phyloP scores from a whole-genome alignment of 2,888 invertebrate genomes.

The Tipula confusa region DNA sequence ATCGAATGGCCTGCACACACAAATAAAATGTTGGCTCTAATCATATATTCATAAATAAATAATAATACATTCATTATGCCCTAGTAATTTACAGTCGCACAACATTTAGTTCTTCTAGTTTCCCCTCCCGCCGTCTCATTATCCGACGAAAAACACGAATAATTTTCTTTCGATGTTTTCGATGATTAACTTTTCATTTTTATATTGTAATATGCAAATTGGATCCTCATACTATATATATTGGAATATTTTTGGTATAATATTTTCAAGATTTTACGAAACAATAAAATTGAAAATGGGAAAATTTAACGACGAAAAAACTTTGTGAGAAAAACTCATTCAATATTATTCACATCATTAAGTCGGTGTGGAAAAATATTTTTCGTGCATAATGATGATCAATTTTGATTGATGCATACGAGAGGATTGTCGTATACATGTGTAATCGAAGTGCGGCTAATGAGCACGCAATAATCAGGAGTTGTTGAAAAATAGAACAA shows the following conservation, averaged over 20 bases:
- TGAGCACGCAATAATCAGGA: too few species aligned
- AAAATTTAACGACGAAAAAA: background rate
- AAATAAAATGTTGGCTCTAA: too few species aligned
- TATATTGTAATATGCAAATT: background rate
- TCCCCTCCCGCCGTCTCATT: background rate
- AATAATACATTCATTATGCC: too few species aligned
- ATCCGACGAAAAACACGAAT: background rate
- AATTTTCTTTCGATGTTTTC: background rate
- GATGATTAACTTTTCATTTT: background rate
- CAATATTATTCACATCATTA: slow-evolving; percentile 29
- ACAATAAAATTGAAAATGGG: background rate
- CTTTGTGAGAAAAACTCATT: background rate
- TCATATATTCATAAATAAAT: too few species aligned
- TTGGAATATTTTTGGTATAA: too few species aligned
- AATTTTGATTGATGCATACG: background rate
- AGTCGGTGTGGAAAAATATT: background rate
- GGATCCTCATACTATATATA: background rate
- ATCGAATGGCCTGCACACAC: background rate
- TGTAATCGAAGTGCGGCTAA: too few species aligned
- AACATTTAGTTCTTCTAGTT: too few species aligned
- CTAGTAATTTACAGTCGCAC: too few species aligned
- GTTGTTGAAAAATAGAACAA: too few species aligned
- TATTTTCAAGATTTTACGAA: background rate
- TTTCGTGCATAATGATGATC: background rate
- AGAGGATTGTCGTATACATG: too few species aligned